A percentile compares a stretch with the other conserved stretches of the same genome.
Conservation (phyloP, 2,113 vertebrate species). For the Micromys minutus region DNA sequence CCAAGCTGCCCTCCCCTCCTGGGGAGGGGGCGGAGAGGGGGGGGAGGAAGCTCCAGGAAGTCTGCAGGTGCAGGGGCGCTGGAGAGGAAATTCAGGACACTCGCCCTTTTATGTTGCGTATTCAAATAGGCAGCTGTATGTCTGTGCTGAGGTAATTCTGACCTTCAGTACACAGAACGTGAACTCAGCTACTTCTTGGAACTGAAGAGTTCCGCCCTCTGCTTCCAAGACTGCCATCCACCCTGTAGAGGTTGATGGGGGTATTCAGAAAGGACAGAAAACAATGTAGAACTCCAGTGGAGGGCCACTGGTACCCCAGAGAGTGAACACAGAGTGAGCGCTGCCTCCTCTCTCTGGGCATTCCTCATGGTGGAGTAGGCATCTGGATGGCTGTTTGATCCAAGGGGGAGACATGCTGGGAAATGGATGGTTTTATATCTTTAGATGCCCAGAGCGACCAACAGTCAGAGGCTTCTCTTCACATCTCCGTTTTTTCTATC, state of each 20-base stretch:
- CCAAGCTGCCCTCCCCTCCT: conserved; percentile 47
- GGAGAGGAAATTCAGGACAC: conserved; percentile 48
- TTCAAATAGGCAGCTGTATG: conserved; percentile 29
- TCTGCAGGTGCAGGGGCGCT: conserved; percentile 72
- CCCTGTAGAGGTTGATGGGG: not conserved
- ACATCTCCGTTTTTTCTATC: not conserved
- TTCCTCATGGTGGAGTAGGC: not conserved
- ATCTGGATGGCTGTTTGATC: not conserved
- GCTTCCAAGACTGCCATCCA: not conserved
- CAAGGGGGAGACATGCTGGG: not conserved
- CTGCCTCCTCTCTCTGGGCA: not conserved
- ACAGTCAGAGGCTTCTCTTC: not conserved
- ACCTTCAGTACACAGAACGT: conserved; percentile 51
- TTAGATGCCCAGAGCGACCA: not conserved
- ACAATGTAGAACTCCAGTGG: not conserved
- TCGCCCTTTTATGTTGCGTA: conserved; percentile 58
- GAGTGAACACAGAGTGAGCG: not conserved
- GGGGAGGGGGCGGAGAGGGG: not conserved
- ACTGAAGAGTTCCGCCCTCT: not conserved
- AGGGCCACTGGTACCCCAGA: not conserved
- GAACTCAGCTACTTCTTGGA: conserved; percentile 36
- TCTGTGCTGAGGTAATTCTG: conserved; percentile 27
- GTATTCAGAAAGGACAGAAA: not conserved
- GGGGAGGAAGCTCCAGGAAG: conserved; percentile 60
- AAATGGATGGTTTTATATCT: not conserved